Percentiles rank a stretch among this genome's conserved stretches.
These are phyloP conservation scores for Andrena praecox DNA, from an alignment of 2,888 invertebrate species.

Conservation along the genomic window DNA sequence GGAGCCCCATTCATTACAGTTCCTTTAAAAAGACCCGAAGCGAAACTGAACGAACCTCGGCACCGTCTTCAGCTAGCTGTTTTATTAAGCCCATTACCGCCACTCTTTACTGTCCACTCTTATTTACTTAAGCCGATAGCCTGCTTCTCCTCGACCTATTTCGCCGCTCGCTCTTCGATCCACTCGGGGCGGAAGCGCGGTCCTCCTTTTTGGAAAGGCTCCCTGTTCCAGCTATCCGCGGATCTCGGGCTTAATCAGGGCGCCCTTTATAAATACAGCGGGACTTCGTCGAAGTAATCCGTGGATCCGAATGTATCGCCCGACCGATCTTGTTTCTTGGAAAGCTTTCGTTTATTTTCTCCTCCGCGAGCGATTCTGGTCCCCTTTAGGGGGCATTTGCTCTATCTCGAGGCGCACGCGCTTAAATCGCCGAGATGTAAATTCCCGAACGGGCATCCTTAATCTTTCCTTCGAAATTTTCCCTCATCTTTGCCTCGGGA, in stretches of 20 bases:
- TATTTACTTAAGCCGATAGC: slow-evolving; percentile 28
- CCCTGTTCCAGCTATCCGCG: slow-evolving; percentile 14
- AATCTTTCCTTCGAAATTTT: no score
- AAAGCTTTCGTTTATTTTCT: slow-evolving; percentile 18
- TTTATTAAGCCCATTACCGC: slow-evolving; percentile 46
- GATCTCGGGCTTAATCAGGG: slow-evolving; percentile 41
- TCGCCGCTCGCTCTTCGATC: slow-evolving; percentile 27
- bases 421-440: not conserved
- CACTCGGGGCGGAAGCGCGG: not conserved
- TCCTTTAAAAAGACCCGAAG: not conserved
- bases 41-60: not conserved
- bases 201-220: slow-evolving; percentile 1
- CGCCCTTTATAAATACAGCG: slow-evolving; percentile 39
- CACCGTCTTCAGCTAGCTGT: slow-evolving; percentile 28
- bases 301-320: slow-evolving; percentile 28
- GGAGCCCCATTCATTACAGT: not conserved
- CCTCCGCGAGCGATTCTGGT: not conserved
- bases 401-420: slow-evolving; percentile 7
- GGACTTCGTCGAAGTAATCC: slow-evolving; percentile 46
- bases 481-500: no score
- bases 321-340: slow-evolving; percentile 30
- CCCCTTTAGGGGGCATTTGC: not conserved
- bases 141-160: slow-evolving; percentile 3
- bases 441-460: not conserved
- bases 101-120: slow-evolving; percentile 43